Base-by-base conservation (phyloP, 1,140 invertebrate species). In the Aphaenogaster floridana region DNA sequence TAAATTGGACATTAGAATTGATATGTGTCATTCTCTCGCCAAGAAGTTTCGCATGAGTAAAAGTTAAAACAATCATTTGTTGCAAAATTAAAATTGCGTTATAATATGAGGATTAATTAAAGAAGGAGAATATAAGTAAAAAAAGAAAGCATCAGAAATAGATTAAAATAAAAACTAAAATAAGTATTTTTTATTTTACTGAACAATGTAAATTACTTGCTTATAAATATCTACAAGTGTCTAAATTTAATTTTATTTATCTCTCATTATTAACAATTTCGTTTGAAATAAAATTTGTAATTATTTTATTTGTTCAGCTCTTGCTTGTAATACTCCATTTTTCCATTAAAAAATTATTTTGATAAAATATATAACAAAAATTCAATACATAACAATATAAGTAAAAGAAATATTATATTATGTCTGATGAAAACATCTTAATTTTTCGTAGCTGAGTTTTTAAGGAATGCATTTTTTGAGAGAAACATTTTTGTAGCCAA, bases 401-500 rank as follows among this genome's bases (percentile, higher is more conserved):
- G 9, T 3, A n/a, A 21, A 36, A 13, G 34, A n/a, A 36, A 13
- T 39, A 21, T 74, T 45, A 13, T 57, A 1, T 11, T 21, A 57
- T 39, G 21, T 39, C 34, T 39, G 17, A 76, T 76, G 6, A 13
- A 57, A 74, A 74, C 1, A 0, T 57, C 8, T 42, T 21, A 8
- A 28, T 21, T 39, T 9, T 15, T 77, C 8, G 15, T 34, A 78
- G n/a, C 3, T 9, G 8, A 78, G 28, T 34, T 34, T 57, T 59
- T 76, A 15, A 28, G 36, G 8, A 45, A 11, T 45, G 5, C 17
- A 7, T 39, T 59, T 69, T 52, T 63, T 3, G 0, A 28, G 6
- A 42, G 2, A 21, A 61, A 42, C n/a, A 42, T 57, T 57, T 86
- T 61, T 57, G 89, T 89, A 45, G 8, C 69, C 34, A 45, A 96